Conservation (phyloP, 2,797 vertebrate species). For the Catamblyrhynchus diadema region DNA sequence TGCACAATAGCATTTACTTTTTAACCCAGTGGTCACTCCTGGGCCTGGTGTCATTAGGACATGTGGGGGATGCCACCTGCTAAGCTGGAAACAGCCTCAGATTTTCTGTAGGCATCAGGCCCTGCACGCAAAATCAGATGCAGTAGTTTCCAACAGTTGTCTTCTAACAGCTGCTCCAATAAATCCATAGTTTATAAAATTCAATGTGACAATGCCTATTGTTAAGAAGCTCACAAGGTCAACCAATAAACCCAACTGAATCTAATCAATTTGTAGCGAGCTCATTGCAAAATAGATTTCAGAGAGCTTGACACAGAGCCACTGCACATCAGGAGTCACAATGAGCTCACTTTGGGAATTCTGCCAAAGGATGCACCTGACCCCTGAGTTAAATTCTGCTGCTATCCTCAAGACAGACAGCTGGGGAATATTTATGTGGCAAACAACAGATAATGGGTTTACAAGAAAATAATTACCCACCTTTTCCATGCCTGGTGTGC, state of each 20-base stretch:
- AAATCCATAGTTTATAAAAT: neutral
- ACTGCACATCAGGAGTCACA: neutral
- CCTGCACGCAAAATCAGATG: neutral
- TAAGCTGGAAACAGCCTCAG: neutral
- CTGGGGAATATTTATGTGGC: neutral
- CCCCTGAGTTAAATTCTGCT: neutral
- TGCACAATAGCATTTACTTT: neutral
- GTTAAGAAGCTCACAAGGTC: neutral
- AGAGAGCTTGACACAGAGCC: neutral
- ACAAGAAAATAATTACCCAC: neutral
- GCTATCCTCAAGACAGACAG: neutral
- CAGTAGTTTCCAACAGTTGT: neutral
- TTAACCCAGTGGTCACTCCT: neutral
- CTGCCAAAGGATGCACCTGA: neutral
- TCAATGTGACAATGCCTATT: neutral
- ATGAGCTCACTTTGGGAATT: neutral
- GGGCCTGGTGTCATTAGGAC: neutral
- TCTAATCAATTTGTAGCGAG: neutral
- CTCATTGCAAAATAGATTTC: neutral
- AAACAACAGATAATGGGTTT: neutral
- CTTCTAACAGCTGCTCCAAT: neutral
- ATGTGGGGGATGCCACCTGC: accelerated
- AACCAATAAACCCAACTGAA: neutral
- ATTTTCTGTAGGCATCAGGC: neutral
- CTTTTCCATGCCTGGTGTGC: neutral